Percentiles rank a stretch among this genome's conserved stretches.
Evolutionary conservation across 2,888 invertebrate genomes (phyloP).

Genomic region (Ganaspis brasiliensis): DNA sequence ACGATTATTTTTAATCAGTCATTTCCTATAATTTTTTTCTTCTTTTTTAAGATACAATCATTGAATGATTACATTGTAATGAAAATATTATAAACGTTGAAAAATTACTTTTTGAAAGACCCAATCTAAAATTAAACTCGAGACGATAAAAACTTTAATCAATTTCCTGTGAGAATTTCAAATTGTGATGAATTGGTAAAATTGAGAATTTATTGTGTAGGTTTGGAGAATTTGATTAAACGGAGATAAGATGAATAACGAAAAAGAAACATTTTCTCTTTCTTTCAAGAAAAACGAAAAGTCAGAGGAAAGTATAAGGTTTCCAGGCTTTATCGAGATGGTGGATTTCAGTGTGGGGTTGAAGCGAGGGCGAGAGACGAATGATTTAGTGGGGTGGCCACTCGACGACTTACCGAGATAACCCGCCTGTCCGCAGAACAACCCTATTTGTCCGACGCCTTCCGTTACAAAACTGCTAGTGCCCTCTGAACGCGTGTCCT

Average conservation of each 20-base stretch:
- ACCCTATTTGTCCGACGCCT: slow-evolving; percentile 79
- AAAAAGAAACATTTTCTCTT: too few relatives aligned
- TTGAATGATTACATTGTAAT: neutral
- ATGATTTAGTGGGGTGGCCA: slow-evolving; percentile 79
- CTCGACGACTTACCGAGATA: slow-evolving; percentile 79
- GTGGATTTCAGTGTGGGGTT: slow-evolving; percentile 48
- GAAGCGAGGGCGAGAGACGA: slow-evolving; percentile 71
- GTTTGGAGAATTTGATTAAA: neutral
- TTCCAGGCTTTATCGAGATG: slow-evolving; percentile 16
- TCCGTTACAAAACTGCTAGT: slow-evolving; percentile 78
- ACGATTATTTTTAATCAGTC: slow-evolving; percentile 34
- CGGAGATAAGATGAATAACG: neutral
- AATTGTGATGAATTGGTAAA: neutral
- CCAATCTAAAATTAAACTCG: neutral
- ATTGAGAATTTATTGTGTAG: neutral
- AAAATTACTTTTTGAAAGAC: too few relatives aligned
- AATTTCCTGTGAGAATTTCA: neutral
- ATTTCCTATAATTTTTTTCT: slow-evolving; percentile 23
- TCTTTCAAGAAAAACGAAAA: neutral
- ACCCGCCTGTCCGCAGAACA: slow-evolving; percentile 79
- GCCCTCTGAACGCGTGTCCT: slow-evolving; percentile 63
- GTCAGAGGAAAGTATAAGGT: neutral
- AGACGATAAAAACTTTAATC: too few relatives aligned
- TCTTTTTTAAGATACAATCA: neutral
- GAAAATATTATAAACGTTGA: neutral